Percentiles rank a stretch among this genome's conserved stretches.
Conservation (phyloP, 2,113 vertebrate genomes). For the Microtus montanus region DNA sequence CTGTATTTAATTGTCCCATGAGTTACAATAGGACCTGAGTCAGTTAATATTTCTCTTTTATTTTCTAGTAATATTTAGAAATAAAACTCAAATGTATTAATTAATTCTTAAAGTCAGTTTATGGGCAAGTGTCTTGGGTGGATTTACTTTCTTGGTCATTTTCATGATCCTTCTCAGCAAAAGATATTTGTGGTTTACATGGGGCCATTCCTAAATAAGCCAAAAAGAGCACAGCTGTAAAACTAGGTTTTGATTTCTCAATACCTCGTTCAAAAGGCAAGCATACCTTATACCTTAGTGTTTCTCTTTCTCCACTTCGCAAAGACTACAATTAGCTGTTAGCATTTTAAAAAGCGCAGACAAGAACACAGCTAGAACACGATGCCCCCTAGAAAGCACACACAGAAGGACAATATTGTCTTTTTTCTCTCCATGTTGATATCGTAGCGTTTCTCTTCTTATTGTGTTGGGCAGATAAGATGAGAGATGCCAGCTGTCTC, state of each 20-base stretch:
- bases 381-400: background rate
- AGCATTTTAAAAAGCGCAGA: background rate
- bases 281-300: background rate
- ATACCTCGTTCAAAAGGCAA: background rate
- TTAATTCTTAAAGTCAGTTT: background rate
- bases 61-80: constrained; percentile 41
- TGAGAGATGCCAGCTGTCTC: background rate
- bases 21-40: background rate
- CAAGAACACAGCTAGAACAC: background rate
- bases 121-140: background rate
- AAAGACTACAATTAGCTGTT: background rate
- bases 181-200: background rate
- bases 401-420: background rate
- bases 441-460: background rate
- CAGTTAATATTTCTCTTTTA: background rate
- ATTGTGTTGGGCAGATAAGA: background rate
- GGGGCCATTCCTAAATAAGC: background rate
- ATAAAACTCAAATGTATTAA: background rate
- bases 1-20: background rate
- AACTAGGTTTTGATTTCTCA: background rate
- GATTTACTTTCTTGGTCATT: background rate
- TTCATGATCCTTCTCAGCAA: background rate
- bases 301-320: constrained; percentile 5
- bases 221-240: background rate
- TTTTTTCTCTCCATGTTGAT: background rate